Conservation (phyloP, 2,113 vertebrate genomes). For the Hyla sarda region DNA sequence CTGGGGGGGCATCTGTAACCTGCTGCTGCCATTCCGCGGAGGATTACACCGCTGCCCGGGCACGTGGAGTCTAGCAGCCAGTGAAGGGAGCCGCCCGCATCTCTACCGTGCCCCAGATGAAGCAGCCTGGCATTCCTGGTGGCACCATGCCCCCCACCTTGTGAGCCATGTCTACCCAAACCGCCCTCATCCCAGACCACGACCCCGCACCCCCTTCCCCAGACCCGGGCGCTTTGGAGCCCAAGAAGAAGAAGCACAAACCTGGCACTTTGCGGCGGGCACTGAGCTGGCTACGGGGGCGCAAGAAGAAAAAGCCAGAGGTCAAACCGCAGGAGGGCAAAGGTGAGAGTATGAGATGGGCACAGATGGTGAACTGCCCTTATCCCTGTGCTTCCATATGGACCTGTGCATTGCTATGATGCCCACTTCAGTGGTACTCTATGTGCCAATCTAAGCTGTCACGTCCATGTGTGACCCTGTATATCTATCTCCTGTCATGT, state of each 20-base stretch:
- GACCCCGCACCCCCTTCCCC: constrained; percentile 15
- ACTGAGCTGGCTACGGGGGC: constrained; percentile 85
- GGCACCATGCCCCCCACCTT: constrained; percentile 45
- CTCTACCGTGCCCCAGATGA: constrained; percentile 5
- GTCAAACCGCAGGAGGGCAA: constrained; percentile 66
- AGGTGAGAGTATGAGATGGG: constrained; percentile 49
- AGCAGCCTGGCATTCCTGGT: not conserved
- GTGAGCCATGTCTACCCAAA: constrained; percentile 51
- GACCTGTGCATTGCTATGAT: not conserved
- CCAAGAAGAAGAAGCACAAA: constrained; percentile 65
- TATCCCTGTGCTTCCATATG: constrained; percentile 20
- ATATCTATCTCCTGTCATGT: not conserved
- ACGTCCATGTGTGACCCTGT: not conserved
- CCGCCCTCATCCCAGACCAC: constrained; percentile 10
- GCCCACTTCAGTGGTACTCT: no score
- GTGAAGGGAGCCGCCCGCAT: constrained; percentile 66
- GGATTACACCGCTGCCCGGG: not conserved
- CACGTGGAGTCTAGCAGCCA: constrained; percentile 30
- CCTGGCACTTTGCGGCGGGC: constrained; percentile 81
- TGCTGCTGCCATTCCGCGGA: not conserved
- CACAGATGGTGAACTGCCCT: not conserved
- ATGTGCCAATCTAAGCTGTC: no score
- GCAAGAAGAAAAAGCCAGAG: constrained; percentile 73
- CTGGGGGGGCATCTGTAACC: constrained; percentile 11
- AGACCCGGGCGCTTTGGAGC: constrained; percentile 8